A percentile compares a stretch with the other conserved stretches of the same genome.
Evolutionary conservation across 2,888 invertebrate genomes (phyloP).

Genomic region (Euzetes globulus): DNA sequence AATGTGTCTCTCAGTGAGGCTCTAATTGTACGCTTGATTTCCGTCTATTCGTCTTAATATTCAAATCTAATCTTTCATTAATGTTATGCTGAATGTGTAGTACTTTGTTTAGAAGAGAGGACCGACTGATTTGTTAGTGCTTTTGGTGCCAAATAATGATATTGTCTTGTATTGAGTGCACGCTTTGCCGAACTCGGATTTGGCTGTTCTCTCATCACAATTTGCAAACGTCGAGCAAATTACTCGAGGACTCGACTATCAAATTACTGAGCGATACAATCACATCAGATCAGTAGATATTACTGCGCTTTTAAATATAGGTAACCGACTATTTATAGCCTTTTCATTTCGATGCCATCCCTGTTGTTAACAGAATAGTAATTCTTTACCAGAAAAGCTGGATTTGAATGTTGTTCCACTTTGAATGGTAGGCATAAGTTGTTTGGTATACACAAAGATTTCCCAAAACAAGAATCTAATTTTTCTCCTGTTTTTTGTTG

Average conservation of each 20-base stretch:
- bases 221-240: slow-evolving; percentile 26
- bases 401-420: background rate
- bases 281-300: background rate
- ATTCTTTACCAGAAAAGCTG: background rate
- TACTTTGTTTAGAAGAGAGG: background rate
- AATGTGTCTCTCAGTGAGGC: background rate
- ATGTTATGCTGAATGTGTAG: background rate
- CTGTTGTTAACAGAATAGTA: background rate
- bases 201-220: slow-evolving; percentile 9
- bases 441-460: background rate
- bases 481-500: background rate
- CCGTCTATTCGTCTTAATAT: slow-evolving; percentile 12
- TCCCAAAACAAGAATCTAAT: background rate
- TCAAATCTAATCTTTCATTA: background rate
- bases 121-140: too few species aligned
- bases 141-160: slow-evolving; percentile 21
- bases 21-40: slow-evolving; percentile 14
- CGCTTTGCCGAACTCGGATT: background rate
- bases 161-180: slow-evolving; percentile 3
- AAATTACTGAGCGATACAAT: slow-evolving; percentile 11
- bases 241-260: slow-evolving; percentile 16
- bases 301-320: slow-evolving; percentile 8
- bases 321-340: slow-evolving; percentile 1
- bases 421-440: background rate
- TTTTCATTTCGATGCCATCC: background rate